Base-by-base conservation (phyloP, 2,888 invertebrate genomes). In the Pammene fasciana region DNA sequence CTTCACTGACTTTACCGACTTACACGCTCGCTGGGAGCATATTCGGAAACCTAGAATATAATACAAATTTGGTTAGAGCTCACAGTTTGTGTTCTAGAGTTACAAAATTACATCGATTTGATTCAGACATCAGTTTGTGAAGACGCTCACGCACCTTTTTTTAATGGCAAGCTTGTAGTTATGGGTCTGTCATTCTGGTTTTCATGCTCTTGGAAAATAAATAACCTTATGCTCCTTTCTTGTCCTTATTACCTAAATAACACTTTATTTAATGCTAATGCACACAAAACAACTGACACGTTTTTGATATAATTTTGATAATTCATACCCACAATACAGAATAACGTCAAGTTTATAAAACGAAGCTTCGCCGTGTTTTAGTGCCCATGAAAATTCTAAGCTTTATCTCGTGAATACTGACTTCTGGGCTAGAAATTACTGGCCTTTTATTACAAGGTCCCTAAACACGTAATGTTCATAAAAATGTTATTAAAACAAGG, bases 301-400 rank as follows among this genome's bases (percentile, higher is more conserved):
- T 34, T n/a, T 54, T 54, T 6, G 8, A 54, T 54, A 34, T 54
- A 7, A 54, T 54, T 54, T 7, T 26, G 26, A 11, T 34, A 54
- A n/a, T 13, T 34, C 54, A 34, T 5, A 34, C 34, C 3, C 7
- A 50, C 34, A 34, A n/a, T 8, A 4, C 7, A 13, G 54, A 26
- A 54, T 26, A 13, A 54, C 11, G 57, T 52, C 34, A 43, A 41
- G 46, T 38, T 59, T 52, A 70, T 70, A 70, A 64, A 70, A 65
- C 68, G 54, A 43, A 56, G 60, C 46, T 34, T 16, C 59, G 38
- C 26, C 59, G 52, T 18, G 14, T 59, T 70, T 70, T 70, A 70
- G 70, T 59, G 65, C 54, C 65, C 70, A 60, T 70, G 54, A 70
- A 68, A 65, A 60, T 46, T 34, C 55, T 70, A 46, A 48, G 45